phyloP scores from a whole-genome alignment of 1,140 invertebrate species.

The Bemisia tabaci region DNA sequence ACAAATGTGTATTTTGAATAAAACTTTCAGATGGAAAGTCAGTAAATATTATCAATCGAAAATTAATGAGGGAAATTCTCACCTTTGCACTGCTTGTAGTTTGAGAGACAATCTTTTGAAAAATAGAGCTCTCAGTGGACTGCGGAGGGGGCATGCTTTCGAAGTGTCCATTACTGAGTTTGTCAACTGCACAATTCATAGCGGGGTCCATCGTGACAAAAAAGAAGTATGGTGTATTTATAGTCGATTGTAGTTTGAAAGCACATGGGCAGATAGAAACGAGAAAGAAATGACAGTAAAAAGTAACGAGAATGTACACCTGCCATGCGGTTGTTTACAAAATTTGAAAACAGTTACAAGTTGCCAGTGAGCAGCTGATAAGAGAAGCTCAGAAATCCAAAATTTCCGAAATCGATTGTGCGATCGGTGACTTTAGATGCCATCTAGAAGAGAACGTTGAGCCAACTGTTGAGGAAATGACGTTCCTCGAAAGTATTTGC shows the following conservation, averaged over 20 bases:
- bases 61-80: not conserved
- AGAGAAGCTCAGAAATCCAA: too few species aligned
- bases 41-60: not conserved
- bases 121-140: not conserved
- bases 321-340: not conserved
- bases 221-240: not conserved
- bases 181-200: not conserved
- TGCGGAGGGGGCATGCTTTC: not conserved
- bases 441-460: too few species aligned
- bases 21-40: not conserved
- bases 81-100: not conserved
- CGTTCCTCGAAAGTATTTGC: too few species aligned
- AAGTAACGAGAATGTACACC: too few species aligned
- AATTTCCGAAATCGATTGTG: too few species aligned
- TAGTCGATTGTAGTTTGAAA: not conserved
- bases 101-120: not conserved
- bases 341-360: too few species aligned
- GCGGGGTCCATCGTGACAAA: not conserved
- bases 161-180: not conserved
- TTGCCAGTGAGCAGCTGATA: too few species aligned
- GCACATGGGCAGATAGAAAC: not conserved
- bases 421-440: too few species aligned
- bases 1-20: not conserved
- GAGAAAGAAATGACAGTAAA: too few species aligned
- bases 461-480: too few species aligned